Base-by-base conservation (phyloP, 2,797 vertebrate species). In the Poeciliopsis infans region DNA sequence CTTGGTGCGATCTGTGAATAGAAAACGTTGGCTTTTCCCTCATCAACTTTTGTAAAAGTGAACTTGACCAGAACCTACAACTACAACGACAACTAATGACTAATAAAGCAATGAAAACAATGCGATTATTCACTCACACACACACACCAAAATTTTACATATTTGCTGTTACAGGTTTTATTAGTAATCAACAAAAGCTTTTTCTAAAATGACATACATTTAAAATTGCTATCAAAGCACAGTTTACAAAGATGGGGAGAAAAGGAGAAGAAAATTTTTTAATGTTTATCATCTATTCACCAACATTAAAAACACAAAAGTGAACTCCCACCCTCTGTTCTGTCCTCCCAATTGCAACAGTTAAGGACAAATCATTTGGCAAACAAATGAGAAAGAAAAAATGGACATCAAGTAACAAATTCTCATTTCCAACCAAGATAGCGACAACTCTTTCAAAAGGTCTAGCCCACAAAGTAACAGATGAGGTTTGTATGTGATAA, bases 21-120 rank as follows among this genome's bases (percentile, higher is more conserved):
- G 31, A 64, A 86, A 78, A 81, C 28, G 18, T 2, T 71, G 33
- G 51, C 36, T 49, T 49, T 0, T 71, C 12, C 59, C 53, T 79
- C 57, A 78, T 53, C 25, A 49, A 23, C 1, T 41, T 8, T 41
- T 66, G 76, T 75, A 59, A 51, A 18, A 53, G 11, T 72, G 82
- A 81, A 78, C 78, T 81, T 79, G 74, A 84, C 47, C 46, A 41
- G 33, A 15, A 81, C 68, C 51, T 77, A 28, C 31, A 31, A 31
- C 31, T 31, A 31, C 31, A 39, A 53, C 31, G 72, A 28, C 76
- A 75, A 57, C 69, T 73, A 61, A 78, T 59, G 0, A 74, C 75
- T 66, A 6, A 41, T 2, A 28, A 31, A 41, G 10, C 1, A 3
- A 39, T 41, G 4, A 20, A n/a, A 16, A 47, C 46, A 11, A 13